Evolutionary conservation across 2,797 vertebrate species (phyloP), one percentile per base, ranked within the genome.

Genomic region (Ctenopoma kingsleyae): DNA sequence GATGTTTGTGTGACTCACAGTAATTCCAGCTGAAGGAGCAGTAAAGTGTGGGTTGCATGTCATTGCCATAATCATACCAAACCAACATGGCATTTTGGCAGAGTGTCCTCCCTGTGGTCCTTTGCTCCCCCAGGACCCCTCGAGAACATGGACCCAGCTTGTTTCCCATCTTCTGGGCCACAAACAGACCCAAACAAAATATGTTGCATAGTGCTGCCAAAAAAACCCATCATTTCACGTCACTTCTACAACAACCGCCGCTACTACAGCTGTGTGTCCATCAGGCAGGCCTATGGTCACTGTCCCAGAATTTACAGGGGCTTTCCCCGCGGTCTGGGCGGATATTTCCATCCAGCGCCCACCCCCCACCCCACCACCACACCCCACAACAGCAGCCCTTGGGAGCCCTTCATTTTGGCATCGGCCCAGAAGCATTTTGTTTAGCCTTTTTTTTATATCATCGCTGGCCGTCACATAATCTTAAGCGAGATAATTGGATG

Each of bases 141-240:
- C 85, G 92, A 91, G 94, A 95, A 94, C 89, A 87, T 27, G 52
- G 69, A 74, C 48, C 62, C 61, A 52, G 88, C 89, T 88, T 85
- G 89, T 93, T 95, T 95, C 94, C 93, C 94, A 95, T 93, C 92
- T 94, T 77, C 81, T 65, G 78, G 65, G 88, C 88, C 75, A 84
- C 92, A 92, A 92, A 92, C 88, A 87, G 86, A 88, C 83, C 80
- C 77, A 81, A 82, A 82, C 83, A 80, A 89, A 89, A 76, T 52
- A 83, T 86, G 80, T 68, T 65, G 71, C 62, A 32, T 6, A 44
- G 52, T 17, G 73, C 77, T 84, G 86, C 87, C 86, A 87, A 81
- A 82, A 74, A 49, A 69, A n/a, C 55, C 59, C 61, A 50, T 83
- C 68, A 59, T 54, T 56, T 51, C 62, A 73, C 35, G 54, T 78